Percentiles rank a stretch among this genome's conserved stretches.
Conservation (phyloP, 2,113 vertebrate species). For the Melanocharis versteri region DNA sequence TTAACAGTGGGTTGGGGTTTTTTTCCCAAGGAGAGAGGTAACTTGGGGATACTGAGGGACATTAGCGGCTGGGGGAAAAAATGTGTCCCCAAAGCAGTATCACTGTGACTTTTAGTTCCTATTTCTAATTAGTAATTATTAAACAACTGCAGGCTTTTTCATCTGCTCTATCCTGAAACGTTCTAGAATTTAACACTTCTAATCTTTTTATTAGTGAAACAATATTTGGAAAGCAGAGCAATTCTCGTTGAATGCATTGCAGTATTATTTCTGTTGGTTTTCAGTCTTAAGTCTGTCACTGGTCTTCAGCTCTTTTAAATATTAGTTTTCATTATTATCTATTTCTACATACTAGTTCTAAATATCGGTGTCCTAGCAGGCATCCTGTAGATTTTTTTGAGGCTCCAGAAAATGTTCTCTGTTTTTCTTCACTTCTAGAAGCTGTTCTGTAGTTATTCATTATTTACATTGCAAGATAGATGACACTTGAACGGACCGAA, state of each 20-base stretch:
- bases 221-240: not conserved
- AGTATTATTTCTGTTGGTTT: not conserved
- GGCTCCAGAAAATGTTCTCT: not conserved
- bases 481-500: not conserved
- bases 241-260: not conserved
- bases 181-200: not conserved
- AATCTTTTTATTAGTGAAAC: not conserved
- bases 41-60: not conserved
- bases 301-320: not conserved
- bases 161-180: not conserved
- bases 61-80: not conserved
- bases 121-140: not conserved
- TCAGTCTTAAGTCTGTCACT: not conserved
- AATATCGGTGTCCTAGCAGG: not conserved
- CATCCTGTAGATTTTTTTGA: not conserved
- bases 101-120: not conserved
- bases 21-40: not conserved
- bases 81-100: not conserved
- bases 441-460: not conserved
- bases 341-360: not conserved
- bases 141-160: not conserved
- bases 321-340: not conserved
- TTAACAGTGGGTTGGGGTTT: accelerated
- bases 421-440: not conserved
- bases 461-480: not conserved